These are phyloP conservation scores for Tenthredo scrophulariae DNA, from an alignment of 2,888 invertebrate species.

Conservation along the genomic window DNA sequence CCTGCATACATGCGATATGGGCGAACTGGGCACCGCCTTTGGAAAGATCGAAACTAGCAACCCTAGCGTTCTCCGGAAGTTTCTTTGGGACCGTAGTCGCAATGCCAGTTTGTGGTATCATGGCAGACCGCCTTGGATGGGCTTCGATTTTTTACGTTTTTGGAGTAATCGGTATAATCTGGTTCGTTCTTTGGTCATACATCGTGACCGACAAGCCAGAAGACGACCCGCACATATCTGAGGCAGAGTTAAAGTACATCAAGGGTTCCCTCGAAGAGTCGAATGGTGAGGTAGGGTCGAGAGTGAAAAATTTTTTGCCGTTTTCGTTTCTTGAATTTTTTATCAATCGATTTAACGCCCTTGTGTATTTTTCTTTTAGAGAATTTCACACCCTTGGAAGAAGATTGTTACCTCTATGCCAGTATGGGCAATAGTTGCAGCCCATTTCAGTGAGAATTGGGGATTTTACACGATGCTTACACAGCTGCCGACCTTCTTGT, in stretches of 20 bases:
- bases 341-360: neutral
- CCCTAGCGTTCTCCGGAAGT: constrained; percentile 91
- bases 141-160: constrained; percentile 91
- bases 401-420: constrained; percentile 87
- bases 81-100: constrained; percentile 92
- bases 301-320: no score
- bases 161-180: constrained; percentile 85
- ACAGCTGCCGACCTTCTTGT: constrained; percentile 90
- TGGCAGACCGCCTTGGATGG: constrained; percentile 89
- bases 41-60: constrained; percentile 89
- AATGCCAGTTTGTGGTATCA: constrained; percentile 88
- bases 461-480: constrained; percentile 93
- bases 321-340: neutral
- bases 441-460: constrained; percentile 95
- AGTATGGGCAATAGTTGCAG: constrained; percentile 91
- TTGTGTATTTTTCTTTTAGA: constrained; percentile 65
- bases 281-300: constrained; percentile 67
- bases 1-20: constrained; percentile 92
- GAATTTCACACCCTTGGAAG: constrained; percentile 87
- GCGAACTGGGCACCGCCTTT: constrained; percentile 90
- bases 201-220: constrained; percentile 88
- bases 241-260: constrained; percentile 88
- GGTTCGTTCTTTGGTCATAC: constrained; percentile 86
- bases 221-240: constrained; percentile 86
- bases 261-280: constrained; percentile 78